Conservation (phyloP, 2,888 invertebrate genomes). For the Stenolophus ochropezus region DNA sequence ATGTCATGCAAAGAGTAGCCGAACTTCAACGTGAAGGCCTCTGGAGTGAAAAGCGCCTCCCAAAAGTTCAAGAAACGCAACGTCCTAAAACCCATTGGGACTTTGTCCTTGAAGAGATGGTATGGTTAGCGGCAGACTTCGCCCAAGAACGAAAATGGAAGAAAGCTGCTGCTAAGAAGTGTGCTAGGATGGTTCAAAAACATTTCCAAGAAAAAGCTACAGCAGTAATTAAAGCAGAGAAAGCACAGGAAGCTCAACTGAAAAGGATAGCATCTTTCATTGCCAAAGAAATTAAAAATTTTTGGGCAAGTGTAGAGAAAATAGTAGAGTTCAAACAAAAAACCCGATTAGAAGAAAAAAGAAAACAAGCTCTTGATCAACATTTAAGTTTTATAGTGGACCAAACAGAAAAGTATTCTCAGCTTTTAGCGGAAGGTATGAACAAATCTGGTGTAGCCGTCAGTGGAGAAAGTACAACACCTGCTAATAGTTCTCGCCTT, state of each 20-base stretch:
- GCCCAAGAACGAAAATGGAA: slow-evolving; percentile 99
- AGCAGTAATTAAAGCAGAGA: slow-evolving; percentile 92
- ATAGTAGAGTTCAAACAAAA: slow-evolving; percentile 96
- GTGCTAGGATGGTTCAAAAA: slow-evolving; percentile 92
- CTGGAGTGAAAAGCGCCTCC: slow-evolving; percentile 94
- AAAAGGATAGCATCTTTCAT: slow-evolving; percentile 91
- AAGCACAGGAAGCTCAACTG: slow-evolving; percentile 90
- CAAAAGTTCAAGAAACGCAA: slow-evolving; percentile 93
- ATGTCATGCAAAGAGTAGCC: slow-evolving; percentile 92
- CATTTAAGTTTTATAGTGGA: slow-evolving; percentile 98
- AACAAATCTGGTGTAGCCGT: slow-evolving; percentile 74
- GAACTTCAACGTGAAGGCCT: slow-evolving; percentile 95
- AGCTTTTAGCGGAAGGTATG: slow-evolving; percentile 90
- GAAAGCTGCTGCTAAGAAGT: slow-evolving; percentile 94
- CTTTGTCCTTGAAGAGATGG: slow-evolving; percentile 98
- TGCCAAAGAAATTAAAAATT: slow-evolving; percentile 94
- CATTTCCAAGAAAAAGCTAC: slow-evolving; percentile 93
- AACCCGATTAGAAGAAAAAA: slow-evolving; percentile 93
- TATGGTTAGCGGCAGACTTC: slow-evolving; percentile 98
- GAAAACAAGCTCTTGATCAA: slow-evolving; percentile 95
- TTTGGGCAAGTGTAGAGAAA: slow-evolving; percentile 98
- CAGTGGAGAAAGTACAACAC: neutral
- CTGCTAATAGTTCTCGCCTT: slow-evolving; percentile 36
- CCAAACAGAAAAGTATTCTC: slow-evolving; percentile 97
- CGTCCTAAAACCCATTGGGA: slow-evolving; percentile 98